Percentiles rank a stretch among this genome's conserved stretches.
These are phyloP conservation scores for Neomicropteryx cornuta DNA, from an alignment of 1,140 invertebrate genomes.

Conservation along the genomic window DNA sequence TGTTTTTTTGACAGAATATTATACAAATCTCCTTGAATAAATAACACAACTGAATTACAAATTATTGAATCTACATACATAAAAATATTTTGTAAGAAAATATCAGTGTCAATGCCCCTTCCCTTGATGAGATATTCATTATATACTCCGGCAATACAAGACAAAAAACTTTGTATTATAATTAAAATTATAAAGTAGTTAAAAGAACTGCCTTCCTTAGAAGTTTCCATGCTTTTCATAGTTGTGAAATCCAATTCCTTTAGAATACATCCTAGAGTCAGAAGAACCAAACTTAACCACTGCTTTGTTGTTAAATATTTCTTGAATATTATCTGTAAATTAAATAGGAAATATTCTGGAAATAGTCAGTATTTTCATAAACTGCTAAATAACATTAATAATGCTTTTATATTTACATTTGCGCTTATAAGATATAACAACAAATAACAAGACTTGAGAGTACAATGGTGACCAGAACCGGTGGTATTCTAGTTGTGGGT, in stretches of 20 bases:
- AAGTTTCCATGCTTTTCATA: slow-evolving; percentile 13
- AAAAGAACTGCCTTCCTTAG: slow-evolving; percentile 27
- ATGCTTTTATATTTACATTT: too few relatives aligned
- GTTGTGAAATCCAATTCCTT: slow-evolving; percentile 70
- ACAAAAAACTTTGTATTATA: slow-evolving; percentile 77
- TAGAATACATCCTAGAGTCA: slow-evolving; percentile 85
- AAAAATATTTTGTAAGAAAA: slow-evolving; percentile 91
- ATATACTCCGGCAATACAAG: slow-evolving; percentile 90
- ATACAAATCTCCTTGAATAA: slow-evolving; percentile 49
- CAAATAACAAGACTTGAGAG: too few relatives aligned
- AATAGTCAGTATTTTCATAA: too few relatives aligned
- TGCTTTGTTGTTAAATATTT: slow-evolving; percentile 72
- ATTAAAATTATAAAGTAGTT: slow-evolving; percentile 65
- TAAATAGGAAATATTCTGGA: slow-evolving; percentile 11
- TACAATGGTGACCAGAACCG: too few relatives aligned
- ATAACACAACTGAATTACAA: slow-evolving; percentile 67
- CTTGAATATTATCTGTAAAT: slow-evolving; percentile 69
- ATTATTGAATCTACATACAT: slow-evolving; percentile 94
- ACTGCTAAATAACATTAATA: too few relatives aligned
- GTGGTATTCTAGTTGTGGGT: too few relatives aligned
- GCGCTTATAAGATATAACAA: too few relatives aligned
- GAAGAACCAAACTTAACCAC: slow-evolving; percentile 78
- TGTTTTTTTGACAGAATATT: slow-evolving; percentile 47
- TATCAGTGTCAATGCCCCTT: slow-evolving; percentile 69
- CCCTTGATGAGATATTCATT: slow-evolving; percentile 92